Conservation (phyloP, 2,888 invertebrate species). For the Drosophila tanythrix region DNA sequence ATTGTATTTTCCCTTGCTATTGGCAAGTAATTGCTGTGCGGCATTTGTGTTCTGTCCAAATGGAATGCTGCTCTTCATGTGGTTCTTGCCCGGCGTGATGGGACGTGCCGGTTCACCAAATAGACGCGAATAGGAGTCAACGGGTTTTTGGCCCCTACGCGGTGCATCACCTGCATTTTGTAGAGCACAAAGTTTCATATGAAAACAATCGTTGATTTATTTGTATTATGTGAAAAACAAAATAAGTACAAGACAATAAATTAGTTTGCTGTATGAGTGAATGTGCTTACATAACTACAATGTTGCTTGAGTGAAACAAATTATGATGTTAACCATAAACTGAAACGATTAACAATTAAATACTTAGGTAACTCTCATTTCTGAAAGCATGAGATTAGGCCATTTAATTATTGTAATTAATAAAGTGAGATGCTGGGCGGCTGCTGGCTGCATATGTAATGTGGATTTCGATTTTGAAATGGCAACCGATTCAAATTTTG, state of each 20-base stretch:
- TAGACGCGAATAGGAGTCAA: slow-evolving; percentile 86
- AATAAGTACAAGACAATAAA: slow-evolving; percentile 29
- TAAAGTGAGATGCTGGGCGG: slow-evolving; percentile 23
- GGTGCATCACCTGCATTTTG: slow-evolving; percentile 80
- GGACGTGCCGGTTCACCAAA: slow-evolving; percentile 87
- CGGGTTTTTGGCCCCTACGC: slow-evolving; percentile 83
- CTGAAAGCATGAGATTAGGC: slow-evolving; percentile 16
- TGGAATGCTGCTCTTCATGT: slow-evolving; percentile 86
- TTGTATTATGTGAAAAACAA: slow-evolving; percentile 22
- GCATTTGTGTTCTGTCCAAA: slow-evolving; percentile 84
- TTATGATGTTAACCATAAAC: slow-evolving; percentile 2
- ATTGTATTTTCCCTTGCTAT: slow-evolving; percentile 80
- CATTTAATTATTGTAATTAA: slow-evolving; percentile 19
- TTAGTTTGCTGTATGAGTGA: slow-evolving; percentile 24
- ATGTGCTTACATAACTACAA: slow-evolving; percentile 7
- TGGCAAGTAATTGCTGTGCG: slow-evolving; percentile 76
- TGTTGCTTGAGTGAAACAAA: slow-evolving; percentile 20
- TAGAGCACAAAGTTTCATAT: slow-evolving; percentile 19
- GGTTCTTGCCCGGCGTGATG: slow-evolving; percentile 86
- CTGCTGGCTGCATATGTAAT: slow-evolving; percentile 11
- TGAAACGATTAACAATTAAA: slow-evolving; percentile 12
- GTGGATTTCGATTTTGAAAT: slow-evolving; percentile 2
- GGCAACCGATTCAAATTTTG: neutral
- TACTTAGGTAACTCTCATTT: slow-evolving; percentile 6
- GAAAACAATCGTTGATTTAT: neutral